phyloP scores from a whole-genome alignment of 2,797 vertebrate genomes.

The Takifugu ocellatus region DNA sequence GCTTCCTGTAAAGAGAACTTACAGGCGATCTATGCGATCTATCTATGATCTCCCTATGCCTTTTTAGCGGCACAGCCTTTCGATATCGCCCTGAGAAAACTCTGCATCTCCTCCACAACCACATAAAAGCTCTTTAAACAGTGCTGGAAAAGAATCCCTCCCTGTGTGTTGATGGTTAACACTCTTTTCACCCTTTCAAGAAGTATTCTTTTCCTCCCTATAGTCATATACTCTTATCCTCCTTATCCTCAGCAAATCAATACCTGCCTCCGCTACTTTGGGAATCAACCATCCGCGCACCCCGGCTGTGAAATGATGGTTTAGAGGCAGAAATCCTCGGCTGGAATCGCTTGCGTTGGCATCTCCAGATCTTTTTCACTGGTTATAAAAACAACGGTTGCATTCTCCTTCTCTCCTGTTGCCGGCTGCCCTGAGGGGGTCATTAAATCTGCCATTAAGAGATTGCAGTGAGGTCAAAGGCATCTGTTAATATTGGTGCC shows the following conservation, averaged over 20 bases:
- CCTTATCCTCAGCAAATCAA: constrained; percentile 68
- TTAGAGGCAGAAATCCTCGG: constrained; percentile 52
- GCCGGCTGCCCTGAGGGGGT: constrained; percentile 38
- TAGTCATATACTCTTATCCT: constrained; percentile 57
- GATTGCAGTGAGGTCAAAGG: constrained; percentile 49
- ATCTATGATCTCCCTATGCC: neutral
- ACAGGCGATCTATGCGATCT: neutral
- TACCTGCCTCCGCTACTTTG: constrained; percentile 65
- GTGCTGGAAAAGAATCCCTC: constrained; percentile 28
- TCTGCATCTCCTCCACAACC: constrained; percentile 14
- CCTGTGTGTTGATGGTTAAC: constrained; percentile 46
- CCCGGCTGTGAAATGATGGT: constrained; percentile 51
- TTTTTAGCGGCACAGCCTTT: constrained; percentile 8
- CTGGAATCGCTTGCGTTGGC: constrained; percentile 54
- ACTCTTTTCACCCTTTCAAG: constrained; percentile 46
- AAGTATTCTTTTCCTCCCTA: constrained; percentile 43
- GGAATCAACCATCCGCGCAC: constrained; percentile 61
- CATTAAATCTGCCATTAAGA: constrained; percentile 59
- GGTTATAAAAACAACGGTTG: neutral
- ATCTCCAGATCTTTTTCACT: constrained; percentile 29
- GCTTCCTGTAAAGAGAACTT: constrained; percentile 14
- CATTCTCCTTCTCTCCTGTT: constrained; percentile 23
- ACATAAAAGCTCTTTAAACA: constrained; percentile 39
- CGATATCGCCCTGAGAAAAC: constrained; percentile 13
- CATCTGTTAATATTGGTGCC: constrained; percentile 59